Evolutionary conservation across 2,113 vertebrate species (phyloP), one percentile per base, ranked within the genome.

Genomic region (Scomber scombrus): DNA sequence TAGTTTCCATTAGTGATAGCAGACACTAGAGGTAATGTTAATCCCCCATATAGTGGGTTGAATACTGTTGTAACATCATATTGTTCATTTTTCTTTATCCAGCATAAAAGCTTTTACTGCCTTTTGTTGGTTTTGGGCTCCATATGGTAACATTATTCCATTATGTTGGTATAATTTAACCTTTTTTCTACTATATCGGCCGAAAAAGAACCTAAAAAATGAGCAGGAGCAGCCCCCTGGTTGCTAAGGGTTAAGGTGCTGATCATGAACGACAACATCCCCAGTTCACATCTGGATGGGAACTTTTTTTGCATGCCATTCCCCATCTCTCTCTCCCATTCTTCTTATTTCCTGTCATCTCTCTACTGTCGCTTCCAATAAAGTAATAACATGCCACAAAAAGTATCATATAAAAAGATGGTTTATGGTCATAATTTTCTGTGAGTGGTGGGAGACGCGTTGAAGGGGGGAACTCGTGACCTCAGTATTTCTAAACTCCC

Each of bases 381-480:
- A 68, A 70, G 13, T 1, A 52, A 26, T 12, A 14, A 10, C 43
- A 55, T 1, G 2, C 14, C 18, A 52, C 47, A 61, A 10, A 62
- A 34, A 40, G 34, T 40, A 40, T 40, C 1, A 1, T n/a, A 14
- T 40, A 14, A 31, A 29, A 6, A 7, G 23, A 73, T 52, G 60
- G 1, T 80, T 77, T 52, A 74, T 61, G 21, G 31, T 64, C 43
- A 65, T 75, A 52, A 84, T 86, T 69, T 81, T 74, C 49, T 60
- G 18, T 54, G 55, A 65, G 3, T 80, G 43, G 29, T 23, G 14
- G 52, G 45, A 64, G 18, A 76, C 34, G 43, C 46, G 10, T 68
- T 43, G 19, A 40, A 40, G 2, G 3, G 63, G 63, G 2, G 2
- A 19, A 23, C 52, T 26, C 12, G 11, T 31, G 40, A 29, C 4